Evolutionary conservation across 2,888 invertebrate species (phyloP).

Genomic region (Lasioglossum marginatum): DNA sequence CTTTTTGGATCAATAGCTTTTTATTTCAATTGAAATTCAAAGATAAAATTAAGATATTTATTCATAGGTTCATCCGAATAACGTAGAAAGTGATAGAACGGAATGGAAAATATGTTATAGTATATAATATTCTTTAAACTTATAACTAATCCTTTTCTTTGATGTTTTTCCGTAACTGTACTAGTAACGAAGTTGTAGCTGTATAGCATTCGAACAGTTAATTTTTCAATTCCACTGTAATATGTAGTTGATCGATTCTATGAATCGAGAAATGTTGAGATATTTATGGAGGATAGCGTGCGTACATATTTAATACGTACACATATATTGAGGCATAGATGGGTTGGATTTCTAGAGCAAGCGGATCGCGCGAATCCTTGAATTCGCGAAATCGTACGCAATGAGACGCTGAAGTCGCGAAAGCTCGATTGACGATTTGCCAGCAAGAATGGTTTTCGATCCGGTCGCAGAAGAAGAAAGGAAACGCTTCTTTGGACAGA

Average conservation of each 20-base stretch:
- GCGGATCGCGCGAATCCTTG: neutral
- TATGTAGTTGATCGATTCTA: neutral
- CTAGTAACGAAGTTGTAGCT: too few species aligned
- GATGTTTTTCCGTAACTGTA: too few species aligned
- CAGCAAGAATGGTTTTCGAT: constrained; percentile 86
- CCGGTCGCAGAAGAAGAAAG: constrained; percentile 87
- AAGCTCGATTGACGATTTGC: constrained; percentile 16
- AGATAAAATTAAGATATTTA: too few species aligned
- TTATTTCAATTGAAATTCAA: too few species aligned
- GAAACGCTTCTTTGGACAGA: constrained; percentile 87
- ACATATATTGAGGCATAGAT: neutral
- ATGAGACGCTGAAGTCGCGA: neutral
- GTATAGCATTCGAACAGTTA: too few species aligned
- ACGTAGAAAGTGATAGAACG: too few species aligned
- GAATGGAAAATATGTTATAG: too few species aligned
- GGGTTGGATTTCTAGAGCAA: neutral
- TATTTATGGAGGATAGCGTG: neutral
- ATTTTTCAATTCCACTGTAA: neutral
- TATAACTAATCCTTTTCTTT: too few species aligned
- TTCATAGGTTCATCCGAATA: too few species aligned
- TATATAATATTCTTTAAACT: too few species aligned
- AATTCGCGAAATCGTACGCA: neutral
- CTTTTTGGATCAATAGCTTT: neutral
- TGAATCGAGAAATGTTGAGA: neutral
- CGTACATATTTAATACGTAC: neutral